A percentile compares a stretch with the other conserved stretches of the same genome.
phyloP scores from a whole-genome alignment of 2,113 vertebrate species.

The Rhagologus leucostigma region DNA sequence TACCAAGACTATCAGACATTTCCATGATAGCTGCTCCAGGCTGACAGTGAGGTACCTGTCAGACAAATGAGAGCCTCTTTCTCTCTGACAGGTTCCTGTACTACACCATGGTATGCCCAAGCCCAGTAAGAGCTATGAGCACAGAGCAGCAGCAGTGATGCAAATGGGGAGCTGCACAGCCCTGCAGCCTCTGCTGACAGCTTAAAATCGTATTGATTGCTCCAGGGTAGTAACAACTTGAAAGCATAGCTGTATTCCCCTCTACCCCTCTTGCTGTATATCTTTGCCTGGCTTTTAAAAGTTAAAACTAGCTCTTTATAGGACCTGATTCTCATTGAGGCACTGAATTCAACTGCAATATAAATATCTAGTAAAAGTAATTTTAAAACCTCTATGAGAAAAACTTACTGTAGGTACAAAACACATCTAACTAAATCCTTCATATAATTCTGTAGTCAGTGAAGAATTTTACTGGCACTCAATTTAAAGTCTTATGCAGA shows the following conservation, averaged over 20 bases:
- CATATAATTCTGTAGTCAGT: background rate
- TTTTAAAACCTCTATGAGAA: background rate
- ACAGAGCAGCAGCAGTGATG: background rate
- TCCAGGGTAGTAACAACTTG: background rate
- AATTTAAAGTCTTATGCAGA: background rate
- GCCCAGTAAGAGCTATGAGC: background rate
- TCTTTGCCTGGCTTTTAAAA: background rate
- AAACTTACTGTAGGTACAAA: background rate
- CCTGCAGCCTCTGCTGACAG: background rate
- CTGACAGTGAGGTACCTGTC: background rate
- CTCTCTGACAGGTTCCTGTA: background rate
- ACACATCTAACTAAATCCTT: background rate
- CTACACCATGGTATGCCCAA: background rate
- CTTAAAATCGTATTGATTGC: background rate
- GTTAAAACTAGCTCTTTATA: background rate
- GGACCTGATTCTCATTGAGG: background rate
- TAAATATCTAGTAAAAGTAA: background rate
- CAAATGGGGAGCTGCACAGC: background rate
- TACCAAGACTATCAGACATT: background rate
- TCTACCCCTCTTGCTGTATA: background rate
- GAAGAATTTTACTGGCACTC: conserved; percentile 1
- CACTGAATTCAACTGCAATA: background rate
- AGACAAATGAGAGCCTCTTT: background rate
- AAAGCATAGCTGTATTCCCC: background rate
- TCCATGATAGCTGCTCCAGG: background rate